Conservation (phyloP, 2,888 invertebrate genomes). For the Diplolepis rosae region DNA sequence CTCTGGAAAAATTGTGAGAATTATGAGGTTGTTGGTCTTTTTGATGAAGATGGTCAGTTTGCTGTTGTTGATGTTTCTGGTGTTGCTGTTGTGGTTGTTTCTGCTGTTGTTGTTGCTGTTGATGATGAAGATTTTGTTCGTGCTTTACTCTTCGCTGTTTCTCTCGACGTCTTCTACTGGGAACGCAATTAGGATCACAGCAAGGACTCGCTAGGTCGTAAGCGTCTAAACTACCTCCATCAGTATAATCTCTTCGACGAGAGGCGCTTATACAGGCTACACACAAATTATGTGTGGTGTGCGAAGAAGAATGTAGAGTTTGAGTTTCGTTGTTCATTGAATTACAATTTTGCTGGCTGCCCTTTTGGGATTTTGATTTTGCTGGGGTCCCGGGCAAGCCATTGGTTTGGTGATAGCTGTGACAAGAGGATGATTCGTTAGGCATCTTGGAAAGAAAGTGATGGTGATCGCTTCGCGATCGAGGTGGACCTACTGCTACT, state of each 20-base stretch:
- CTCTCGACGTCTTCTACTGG: constrained; percentile 77
- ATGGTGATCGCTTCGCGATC: constrained; percentile 80
- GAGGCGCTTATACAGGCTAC: constrained; percentile 71
- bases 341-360: constrained; percentile 51
- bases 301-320: constrained; percentile 34
- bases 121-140: constrained; percentile 67
- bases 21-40: constrained; percentile 53
- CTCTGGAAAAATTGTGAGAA: constrained; percentile 63
- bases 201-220: constrained; percentile 91
- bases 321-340: constrained; percentile 44
- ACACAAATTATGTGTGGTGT: constrained; percentile 58
- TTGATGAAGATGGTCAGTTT: constrained; percentile 48
- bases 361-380: constrained; percentile 60
- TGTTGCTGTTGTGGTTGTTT: constrained; percentile 52
- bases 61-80: constrained; percentile 52
- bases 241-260: constrained; percentile 70
- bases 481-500: constrained; percentile 81
- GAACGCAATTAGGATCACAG: constrained; percentile 90
- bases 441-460: constrained; percentile 79
- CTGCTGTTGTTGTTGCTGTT: constrained; percentile 70
- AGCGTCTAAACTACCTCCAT: constrained; percentile 87
- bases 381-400: constrained; percentile 59
- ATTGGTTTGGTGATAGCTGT: constrained; percentile 73
- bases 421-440: constrained; percentile 70
- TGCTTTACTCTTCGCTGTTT: constrained; percentile 75